Evolutionary conservation across 1,140 invertebrate species (phyloP).

Genomic region (Triops cancriformis): DNA sequence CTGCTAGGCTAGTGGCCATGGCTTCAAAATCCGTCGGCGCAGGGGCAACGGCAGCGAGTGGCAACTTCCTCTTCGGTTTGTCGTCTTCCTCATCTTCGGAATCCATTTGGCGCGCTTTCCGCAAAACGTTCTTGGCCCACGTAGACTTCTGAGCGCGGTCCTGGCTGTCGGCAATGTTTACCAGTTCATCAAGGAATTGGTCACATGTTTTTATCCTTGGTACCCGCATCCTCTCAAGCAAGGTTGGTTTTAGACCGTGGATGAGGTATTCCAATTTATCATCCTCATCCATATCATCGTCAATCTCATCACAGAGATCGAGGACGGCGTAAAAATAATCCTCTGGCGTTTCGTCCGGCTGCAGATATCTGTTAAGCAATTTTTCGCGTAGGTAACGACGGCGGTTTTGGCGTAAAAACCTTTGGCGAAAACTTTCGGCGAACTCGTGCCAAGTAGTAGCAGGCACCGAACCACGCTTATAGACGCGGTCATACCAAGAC

Average conservation of each 20-base stretch:
- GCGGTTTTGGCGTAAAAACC: too few relatives aligned
- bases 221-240: not conserved
- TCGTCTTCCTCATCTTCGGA: not conserved
- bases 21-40: not conserved
- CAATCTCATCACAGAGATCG: not conserved
- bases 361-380: not conserved
- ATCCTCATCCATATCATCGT: constrained; percentile 8
- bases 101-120: not conserved
- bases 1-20: too few relatives aligned
- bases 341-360: too few relatives aligned
- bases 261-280: constrained; percentile 15
- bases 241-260: not conserved
- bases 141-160: not conserved
- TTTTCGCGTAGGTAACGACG: not conserved
- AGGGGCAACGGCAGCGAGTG: not conserved
- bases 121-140: not conserved
- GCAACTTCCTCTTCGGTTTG: not conserved
- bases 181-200: not conserved
- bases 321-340: constrained; percentile 1
- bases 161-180: too few relatives aligned
- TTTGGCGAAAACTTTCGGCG: too few relatives aligned
- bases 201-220: not conserved
- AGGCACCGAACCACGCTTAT: too few relatives aligned
- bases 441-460: too few relatives aligned
- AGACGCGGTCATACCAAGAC: too few relatives aligned